Percentiles rank a stretch among this genome's conserved stretches.
These are phyloP conservation scores for Crambe crambe DNA, from an alignment of 37 sponge, comb jelly and placozoan genomes.

Conservation along the genomic window DNA sequence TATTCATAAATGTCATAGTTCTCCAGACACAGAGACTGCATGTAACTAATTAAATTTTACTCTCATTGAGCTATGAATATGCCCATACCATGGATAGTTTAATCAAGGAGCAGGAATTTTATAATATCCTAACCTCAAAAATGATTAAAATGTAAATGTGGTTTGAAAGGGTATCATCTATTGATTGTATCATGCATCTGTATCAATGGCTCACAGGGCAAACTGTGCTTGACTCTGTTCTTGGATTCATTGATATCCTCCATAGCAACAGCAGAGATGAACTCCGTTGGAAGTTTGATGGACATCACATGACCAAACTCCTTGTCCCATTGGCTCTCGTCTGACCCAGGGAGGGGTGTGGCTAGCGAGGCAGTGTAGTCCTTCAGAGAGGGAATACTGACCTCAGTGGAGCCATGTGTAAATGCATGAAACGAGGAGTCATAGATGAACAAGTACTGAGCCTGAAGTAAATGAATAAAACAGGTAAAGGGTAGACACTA, in stretches of 20 bases:
- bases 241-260: neutral
- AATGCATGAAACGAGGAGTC: slow-evolving; percentile 29
- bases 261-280: slow-evolving; percentile 3
- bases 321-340: neutral
- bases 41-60: too few relatives aligned
- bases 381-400: neutral
- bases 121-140: too few relatives aligned
- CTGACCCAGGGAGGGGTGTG: neutral
- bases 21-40: neutral
- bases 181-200: too few relatives aligned
- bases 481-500: neutral
- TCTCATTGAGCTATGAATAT: too few relatives aligned
- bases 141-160: too few relatives aligned
- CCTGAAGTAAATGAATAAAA: slow-evolving; percentile 3
- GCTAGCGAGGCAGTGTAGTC: neutral
- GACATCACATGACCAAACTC: slow-evolving; percentile 19
- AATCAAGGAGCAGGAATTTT: too few relatives aligned
- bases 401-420: slow-evolving; percentile 22
- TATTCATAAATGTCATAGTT: neutral
- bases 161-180: too few relatives aligned
- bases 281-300: neutral
- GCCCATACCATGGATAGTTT: too few relatives aligned
- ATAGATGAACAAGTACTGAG: slow-evolving; percentile 58
- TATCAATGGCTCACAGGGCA: slow-evolving; percentile 33
- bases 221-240: slow-evolving; percentile 8